Evolutionary conservation across 2,888 invertebrate genomes (phyloP), one percentile per base, ranked within the genome.

Genomic region (Agrochola lota): DNA sequence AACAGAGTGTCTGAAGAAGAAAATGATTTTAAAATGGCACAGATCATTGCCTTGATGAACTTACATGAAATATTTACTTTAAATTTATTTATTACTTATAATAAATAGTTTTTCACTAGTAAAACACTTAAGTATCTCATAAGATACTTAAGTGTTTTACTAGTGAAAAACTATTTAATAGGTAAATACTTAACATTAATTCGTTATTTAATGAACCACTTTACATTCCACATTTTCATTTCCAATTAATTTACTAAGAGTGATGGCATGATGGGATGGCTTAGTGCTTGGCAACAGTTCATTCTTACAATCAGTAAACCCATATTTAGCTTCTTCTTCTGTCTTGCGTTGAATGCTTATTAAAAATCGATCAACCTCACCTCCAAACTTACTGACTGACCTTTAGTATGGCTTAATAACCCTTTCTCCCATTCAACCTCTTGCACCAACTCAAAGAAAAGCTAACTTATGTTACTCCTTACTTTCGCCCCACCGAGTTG

Each of bases 401-500:
- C 12, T 20, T 66, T 11, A 66, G 6, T 43, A 7, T 2, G 11
- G 7, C n/a, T 17, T 26, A n/a, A 66, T 43, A 17, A 17, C 3
- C 17, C 6, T 67, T n/a, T 35, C 23, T 49, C 20, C 17, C 9
- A 15, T 46, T 71, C 1, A 0, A 75, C 17, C n/a, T 30, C n/a
- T 46, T 35, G 5, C 49, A 77, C 35, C 23, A 46, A 23, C 6
- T 67, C 20, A 49, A n/a, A n/a, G 30, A 71, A 35, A 20, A 26
- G 7, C 46, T 20, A 15, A 7, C 60, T 60, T 17, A 52, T 70
- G 70, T 17, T 68, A 67, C 26, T 63, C 26, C 26, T 81, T 76
- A 67, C 63, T 71, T 64, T 79, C 43, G 69, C 59, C 6, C 35
- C 55, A 66, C 46, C 17, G 74, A 64, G 62, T 76, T 59, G 8